phyloP scores from a whole-genome alignment of 2,797 vertebrate genomes.

The Morelia viridis region DNA sequence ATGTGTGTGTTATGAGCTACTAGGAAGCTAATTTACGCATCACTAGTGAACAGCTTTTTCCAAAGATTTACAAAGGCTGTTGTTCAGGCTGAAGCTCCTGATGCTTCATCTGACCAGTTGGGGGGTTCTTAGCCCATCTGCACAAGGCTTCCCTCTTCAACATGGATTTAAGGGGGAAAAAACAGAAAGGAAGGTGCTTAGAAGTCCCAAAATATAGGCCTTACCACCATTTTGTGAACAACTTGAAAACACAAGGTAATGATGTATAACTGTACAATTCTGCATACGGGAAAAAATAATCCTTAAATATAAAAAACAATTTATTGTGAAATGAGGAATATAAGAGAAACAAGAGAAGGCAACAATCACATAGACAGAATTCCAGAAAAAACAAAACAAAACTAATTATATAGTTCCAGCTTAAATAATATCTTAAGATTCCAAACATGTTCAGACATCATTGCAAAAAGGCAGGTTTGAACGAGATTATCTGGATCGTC shows the following conservation, averaged over 20 bases:
- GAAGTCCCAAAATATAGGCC: neutral
- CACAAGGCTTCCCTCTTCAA: neutral
- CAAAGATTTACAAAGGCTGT: neutral
- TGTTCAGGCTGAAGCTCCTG: neutral
- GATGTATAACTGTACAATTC: neutral
- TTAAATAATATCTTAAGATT: neutral
- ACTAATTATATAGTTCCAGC: neutral
- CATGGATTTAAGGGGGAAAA: neutral
- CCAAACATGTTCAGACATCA: neutral
- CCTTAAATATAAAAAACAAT: neutral
- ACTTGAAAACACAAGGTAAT: neutral
- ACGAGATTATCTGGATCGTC: neutral
- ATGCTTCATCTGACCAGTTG: neutral
- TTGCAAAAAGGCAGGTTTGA: neutral
- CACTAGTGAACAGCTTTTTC: neutral
- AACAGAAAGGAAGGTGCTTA: neutral
- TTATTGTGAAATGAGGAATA: neutral
- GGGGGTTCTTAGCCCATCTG: neutral
- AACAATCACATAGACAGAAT: neutral
- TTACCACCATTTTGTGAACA: neutral
- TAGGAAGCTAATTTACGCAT: neutral
- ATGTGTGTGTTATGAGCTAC: neutral
- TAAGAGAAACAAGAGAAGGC: neutral
- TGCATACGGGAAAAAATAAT: neutral
- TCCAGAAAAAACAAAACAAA: neutral